These are phyloP conservation scores for Heterodera carotae DNA, from an alignment of 1,140 invertebrate species.

Conservation along the genomic window DNA sequence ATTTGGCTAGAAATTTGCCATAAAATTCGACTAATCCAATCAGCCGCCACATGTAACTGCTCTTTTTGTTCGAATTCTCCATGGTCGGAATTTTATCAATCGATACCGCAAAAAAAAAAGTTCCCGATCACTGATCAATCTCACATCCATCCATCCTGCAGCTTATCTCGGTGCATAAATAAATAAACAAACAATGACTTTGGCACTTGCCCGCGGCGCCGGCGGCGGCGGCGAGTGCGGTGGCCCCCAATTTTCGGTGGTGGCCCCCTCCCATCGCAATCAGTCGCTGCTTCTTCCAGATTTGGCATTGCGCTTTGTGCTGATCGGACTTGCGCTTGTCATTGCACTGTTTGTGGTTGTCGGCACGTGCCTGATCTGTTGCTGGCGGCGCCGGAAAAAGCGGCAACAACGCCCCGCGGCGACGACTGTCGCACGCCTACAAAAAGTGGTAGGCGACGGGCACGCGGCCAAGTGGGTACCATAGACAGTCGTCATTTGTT, in stretches of 20 bases:
- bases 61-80: no score
- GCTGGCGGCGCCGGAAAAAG: conserved; percentile 25
- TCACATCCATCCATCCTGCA: no score
- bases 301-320: conserved; percentile 21
- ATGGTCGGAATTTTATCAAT: no score
- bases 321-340: conserved; percentile 30
- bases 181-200: not conserved
- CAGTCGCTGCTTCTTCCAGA: conserved; percentile 6
- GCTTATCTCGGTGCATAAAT: no score
- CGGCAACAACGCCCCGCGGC: conserved; percentile 16
- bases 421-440: not conserved
- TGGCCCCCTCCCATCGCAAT: not conserved
- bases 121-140: no score
- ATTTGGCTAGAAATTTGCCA: no score
- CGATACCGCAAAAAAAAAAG: no score
- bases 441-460: not conserved
- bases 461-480: no score
- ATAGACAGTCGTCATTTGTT: no score
- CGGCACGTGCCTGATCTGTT: conserved; percentile 9
- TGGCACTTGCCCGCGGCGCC: not conserved
- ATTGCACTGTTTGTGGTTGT: conserved; percentile 21
- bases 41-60: no score
- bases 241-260: not conserved
- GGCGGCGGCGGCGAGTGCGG: not conserved
- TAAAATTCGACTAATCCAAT: no score